Evolutionary conservation across 1,140 invertebrate genomes (phyloP).

Genomic region (Belonocnema kinseyi): DNA sequence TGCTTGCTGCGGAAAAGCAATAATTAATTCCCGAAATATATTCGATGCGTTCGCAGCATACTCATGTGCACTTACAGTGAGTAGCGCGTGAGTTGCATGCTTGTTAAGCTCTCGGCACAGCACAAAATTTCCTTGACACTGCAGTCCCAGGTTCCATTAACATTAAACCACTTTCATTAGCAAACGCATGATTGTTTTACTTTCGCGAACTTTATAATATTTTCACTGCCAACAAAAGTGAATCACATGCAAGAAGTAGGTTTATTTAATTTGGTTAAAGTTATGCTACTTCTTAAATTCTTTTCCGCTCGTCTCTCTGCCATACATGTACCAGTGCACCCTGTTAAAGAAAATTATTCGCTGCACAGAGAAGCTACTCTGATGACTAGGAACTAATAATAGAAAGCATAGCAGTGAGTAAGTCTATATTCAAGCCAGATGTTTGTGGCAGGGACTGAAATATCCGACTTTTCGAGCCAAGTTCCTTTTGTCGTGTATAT

Average conservation of each 20-base stretch:
- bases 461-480: conserved; percentile 51
- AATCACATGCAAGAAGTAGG: too few species aligned
- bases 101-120: conserved; percentile 47
- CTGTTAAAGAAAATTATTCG: conserved; percentile 29
- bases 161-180: too few species aligned
- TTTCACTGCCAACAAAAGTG: too few species aligned
- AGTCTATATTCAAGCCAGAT: conserved; percentile 50
- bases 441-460: conserved; percentile 58
- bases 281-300: too few species aligned
- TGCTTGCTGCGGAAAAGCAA: background rate
- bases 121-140: conserved; percentile 35
- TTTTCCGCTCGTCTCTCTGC: too few species aligned
- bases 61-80: conserved; percentile 64
- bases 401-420: conserved; percentile 54
- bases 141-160: conserved; percentile 34
- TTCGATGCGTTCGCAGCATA: too few species aligned
- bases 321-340: too few species aligned
- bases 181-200: too few species aligned
- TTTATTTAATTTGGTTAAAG: too few species aligned
- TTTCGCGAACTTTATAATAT: too few species aligned
- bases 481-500: too few species aligned
- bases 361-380: conserved; percentile 55
- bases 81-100: conserved; percentile 64
- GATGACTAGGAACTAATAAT: conserved; percentile 73
- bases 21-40: background rate